Base-by-base conservation (phyloP, 1,140 invertebrate species). In the Tachypleus tridentatus region DNA sequence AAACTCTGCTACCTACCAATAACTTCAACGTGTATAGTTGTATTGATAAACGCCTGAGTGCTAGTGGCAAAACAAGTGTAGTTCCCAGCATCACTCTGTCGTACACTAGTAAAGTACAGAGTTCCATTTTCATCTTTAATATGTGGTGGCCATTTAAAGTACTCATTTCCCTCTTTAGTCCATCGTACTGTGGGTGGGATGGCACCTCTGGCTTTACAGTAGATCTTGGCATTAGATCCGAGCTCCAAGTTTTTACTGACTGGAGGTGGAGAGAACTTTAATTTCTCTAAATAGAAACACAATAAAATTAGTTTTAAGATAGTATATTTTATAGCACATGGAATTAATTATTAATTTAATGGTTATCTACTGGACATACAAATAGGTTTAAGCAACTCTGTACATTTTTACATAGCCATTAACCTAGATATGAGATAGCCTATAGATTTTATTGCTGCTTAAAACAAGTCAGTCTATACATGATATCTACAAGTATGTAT, bases 201-300 rank as follows among this genome's bases (percentile, higher is more conserved):
- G 4, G 85, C 83, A 0, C 90, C 90, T 69, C 92, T 87, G 0
- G 90, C 91, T 74, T 88, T 90, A 75, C 93, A 97, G 63, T 89
- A 88, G 57, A 96, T 85, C 78, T 87, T 91, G 4, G 84, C 83
- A 3, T 85, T 81, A 7, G 84, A 85, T 66, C 86, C 85, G 11
- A 94, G 77, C 73, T 94, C 91, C 51, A 96, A 76, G 69, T 88
- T 87, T 74, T 87, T 87, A 72, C 87, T 89, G 4, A 89, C 85
- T 10, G 85, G 85, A 10, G 82, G 74, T 5, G 87, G 91, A 58
- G 83, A 82, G 75, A 97, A 97, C 74, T 89, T 93, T 0, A 96
- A 81, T 77, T 84, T 86, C 75, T 91, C 90, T 63, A 47, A 8
- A 53, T 49, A 59, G 49, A 51, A 62, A 67, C 29, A 10, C 11